A percentile compares a stretch with the other conserved stretches of the same genome.
These are phyloP conservation scores for Autographa gamma DNA, from an alignment of 2,888 invertebrate genomes.

Conservation along the genomic window DNA sequence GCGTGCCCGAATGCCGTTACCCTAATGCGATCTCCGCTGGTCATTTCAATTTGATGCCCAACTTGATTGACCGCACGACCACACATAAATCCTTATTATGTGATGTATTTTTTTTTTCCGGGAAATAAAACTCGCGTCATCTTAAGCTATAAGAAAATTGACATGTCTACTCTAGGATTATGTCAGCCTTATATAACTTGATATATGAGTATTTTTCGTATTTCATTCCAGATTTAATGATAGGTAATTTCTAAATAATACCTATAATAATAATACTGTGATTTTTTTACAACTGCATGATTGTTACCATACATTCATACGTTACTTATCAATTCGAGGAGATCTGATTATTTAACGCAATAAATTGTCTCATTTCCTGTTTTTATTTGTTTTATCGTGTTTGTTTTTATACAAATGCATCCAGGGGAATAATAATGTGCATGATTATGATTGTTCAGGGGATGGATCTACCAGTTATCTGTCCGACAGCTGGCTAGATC, in stretches of 20 bases:
- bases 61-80: slow-evolving; percentile 58
- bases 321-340: not conserved
- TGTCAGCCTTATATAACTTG: slow-evolving; percentile 13
- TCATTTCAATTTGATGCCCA: slow-evolving; percentile 71
- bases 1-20: slow-evolving; percentile 72
- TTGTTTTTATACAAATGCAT: slow-evolving; percentile 24
- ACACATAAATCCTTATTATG: slow-evolving; percentile 58
- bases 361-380: slow-evolving; percentile 19
- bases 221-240: not conserved
- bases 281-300: no score
- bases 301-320: no score
- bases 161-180: slow-evolving; percentile 24
- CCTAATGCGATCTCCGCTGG: slow-evolving; percentile 65
- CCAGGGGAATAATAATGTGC: slow-evolving; percentile 36
- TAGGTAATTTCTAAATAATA: not conserved
- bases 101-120: slow-evolving; percentile 39
- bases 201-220: not conserved
- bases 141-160: slow-evolving; percentile 30
- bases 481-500: no score
- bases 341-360: not conserved
- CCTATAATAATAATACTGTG: no score
- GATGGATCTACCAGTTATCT: no score
- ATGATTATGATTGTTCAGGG: slow-evolving; percentile 29
- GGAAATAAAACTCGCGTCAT: slow-evolving; percentile 23
- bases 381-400: slow-evolving; percentile 13